Evolutionary conservation across 2,888 invertebrate species (phyloP).

Genomic region (Mythimna loreyi): DNA sequence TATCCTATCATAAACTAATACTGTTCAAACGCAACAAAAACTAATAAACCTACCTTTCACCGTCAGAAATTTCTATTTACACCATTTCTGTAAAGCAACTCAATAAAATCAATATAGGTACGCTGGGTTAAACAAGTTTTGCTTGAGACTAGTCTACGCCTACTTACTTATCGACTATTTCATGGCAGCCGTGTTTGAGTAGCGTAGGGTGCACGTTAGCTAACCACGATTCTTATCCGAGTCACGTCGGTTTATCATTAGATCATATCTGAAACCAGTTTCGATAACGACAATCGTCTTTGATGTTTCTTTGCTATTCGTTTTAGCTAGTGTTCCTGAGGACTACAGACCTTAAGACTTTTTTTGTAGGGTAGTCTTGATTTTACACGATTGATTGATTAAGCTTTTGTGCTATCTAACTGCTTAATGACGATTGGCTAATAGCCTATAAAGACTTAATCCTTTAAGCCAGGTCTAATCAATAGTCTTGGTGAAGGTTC

Average conservation of each 20-base stretch:
- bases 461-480: too few relatives aligned
- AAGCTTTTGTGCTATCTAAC: too few relatives aligned
- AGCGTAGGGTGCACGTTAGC: slow-evolving; percentile 28
- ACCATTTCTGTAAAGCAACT: slow-evolving; percentile 3
- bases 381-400: too few relatives aligned
- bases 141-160: slow-evolving; percentile 13
- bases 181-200: slow-evolving; percentile 26
- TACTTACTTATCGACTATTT: slow-evolving; percentile 28
- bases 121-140: slow-evolving; percentile 33
- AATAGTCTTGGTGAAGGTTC: too few relatives aligned
- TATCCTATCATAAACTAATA: slow-evolving; percentile 1
- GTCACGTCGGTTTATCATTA: slow-evolving; percentile 50
- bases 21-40: neutral
- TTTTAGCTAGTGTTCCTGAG: neutral
- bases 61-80: slow-evolving; percentile 9
- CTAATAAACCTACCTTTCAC: neutral
- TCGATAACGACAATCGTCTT: slow-evolving; percentile 41
- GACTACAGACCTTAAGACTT: too few relatives aligned
- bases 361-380: too few relatives aligned
- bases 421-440: too few relatives aligned
- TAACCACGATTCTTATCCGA: slow-evolving; percentile 40
- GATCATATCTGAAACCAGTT: slow-evolving; percentile 61
- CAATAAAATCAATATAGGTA: slow-evolving; percentile 37
- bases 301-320: slow-evolving; percentile 20
- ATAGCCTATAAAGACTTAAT: too few relatives aligned